Percentiles rank a stretch among this genome's conserved stretches.
These are phyloP conservation scores for Homalodisca vitripennis DNA, from an alignment of 1,140 invertebrate genomes.

Conservation along the genomic window DNA sequence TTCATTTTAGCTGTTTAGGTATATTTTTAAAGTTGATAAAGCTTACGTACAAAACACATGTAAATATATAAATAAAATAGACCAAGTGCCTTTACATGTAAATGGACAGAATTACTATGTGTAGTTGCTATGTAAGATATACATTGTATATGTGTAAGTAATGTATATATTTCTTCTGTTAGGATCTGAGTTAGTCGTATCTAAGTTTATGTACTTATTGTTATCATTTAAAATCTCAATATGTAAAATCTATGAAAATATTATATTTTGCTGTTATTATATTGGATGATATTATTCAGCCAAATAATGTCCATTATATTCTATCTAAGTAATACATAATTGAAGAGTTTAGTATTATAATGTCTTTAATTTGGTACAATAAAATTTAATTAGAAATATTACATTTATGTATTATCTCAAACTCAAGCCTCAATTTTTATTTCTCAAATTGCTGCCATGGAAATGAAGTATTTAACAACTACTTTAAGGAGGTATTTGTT, in stretches of 20 bases:
- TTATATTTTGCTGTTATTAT: conserved; percentile 16
- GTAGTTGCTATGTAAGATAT: not conserved
- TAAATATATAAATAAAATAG: not conserved
- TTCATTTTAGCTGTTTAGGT: too few relatives aligned
- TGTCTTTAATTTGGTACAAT: too few relatives aligned
- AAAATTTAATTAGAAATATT: too few relatives aligned
- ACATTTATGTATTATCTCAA: too few relatives aligned
- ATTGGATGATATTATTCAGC: not conserved
- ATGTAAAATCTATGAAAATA: not conserved
- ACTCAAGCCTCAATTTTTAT: too few relatives aligned
- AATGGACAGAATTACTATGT: not conserved
- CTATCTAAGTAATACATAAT: too few relatives aligned
- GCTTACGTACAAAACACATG: too few relatives aligned
- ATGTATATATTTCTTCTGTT: conserved; percentile 5
- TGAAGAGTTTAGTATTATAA: too few relatives aligned
- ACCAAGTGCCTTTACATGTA: conserved; percentile 17
- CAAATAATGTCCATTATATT: not conserved
- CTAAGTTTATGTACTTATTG: conserved; percentile 10
- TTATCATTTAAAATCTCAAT: not conserved
- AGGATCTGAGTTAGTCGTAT: not conserved
- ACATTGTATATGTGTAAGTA: not conserved
- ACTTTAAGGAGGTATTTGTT: too few relatives aligned
- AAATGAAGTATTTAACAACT: too few relatives aligned
- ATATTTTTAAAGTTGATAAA: too few relatives aligned
- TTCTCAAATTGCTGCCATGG: too few relatives aligned